Base-by-base conservation (phyloP, 2,888 invertebrate species). In the Acleris laterana region DNA sequence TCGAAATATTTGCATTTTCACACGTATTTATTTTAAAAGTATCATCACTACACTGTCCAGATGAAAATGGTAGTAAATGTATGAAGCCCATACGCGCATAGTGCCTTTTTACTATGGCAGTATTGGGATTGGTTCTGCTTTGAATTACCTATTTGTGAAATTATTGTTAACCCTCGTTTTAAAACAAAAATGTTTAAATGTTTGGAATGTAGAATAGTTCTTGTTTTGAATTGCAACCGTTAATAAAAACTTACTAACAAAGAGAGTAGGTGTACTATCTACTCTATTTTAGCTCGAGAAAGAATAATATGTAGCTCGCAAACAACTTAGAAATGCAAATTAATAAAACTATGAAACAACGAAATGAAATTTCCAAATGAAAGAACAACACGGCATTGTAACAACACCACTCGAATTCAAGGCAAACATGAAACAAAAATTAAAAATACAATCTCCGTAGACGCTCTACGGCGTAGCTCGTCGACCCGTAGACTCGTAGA, bases 401-500 rank as follows among this genome's bases (percentile, higher is more conserved):
- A 3, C 4, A 38, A 53, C 16, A 38, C 9, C 38, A 32, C 32
- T 52, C 53, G 16, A 20, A 42, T n/a, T 22, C 55, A 55, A 55
- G 9, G 42, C 55, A 55, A 55, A 55, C 42, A n/a, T 13, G 20
- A 48, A 38, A 38, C 19, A 7, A 7, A 7, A 46, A 46, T 17
- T 9, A 19, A 11, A 5, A 25, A 48, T n/a, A 17, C 46, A 28
- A 62, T 22, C 11, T 44, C 5, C 25, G 62, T 56, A 62, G 62
- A 50, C 49, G 22, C 22, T 49, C 62, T 62, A 56, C 56, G 62
- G 16, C 62, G 62, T 62, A 62, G 52, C 22, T 51, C 62, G 42
- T 56, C 50, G 38, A n/a, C 22, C 9, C 59, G 46, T 49, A 38
- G 32, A n/a, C n/a, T 25, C 25, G 46, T 46, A 46, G 57, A 32